Conservation (phyloP, 1,140 invertebrate species). For the Cydia amplana region DNA sequence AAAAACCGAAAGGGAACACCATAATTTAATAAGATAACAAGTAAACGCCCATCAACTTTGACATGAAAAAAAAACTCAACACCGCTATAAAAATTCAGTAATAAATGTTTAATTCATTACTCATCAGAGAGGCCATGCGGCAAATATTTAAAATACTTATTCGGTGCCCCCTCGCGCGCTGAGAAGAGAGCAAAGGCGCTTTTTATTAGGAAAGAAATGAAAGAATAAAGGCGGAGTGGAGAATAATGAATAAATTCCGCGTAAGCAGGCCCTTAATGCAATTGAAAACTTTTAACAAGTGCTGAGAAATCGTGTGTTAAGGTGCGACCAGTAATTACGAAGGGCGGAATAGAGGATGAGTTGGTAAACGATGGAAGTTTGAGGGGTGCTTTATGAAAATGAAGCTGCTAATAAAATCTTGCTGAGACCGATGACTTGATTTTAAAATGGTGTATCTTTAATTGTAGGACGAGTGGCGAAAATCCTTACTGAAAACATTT, state of each 20-base stretch:
- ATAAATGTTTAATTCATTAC: constrained; percentile 73
- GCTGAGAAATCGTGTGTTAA: constrained; percentile 78
- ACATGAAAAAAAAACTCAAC: constrained; percentile 47
- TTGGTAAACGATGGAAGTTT: constrained; percentile 53
- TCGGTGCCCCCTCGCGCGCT: constrained; percentile 52
- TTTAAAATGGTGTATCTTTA: neutral
- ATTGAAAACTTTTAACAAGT: constrained; percentile 80
- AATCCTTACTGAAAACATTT: too few relatives aligned
- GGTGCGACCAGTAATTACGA: constrained; percentile 72
- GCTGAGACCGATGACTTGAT: constrained; percentile 37
- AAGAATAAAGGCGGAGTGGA: constrained; percentile 55
- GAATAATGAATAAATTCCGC: constrained; percentile 78
- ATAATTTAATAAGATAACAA: constrained; percentile 22
- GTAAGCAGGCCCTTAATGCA: constrained; percentile 71
- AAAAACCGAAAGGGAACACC: neutral
- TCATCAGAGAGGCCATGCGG: constrained; percentile 68
- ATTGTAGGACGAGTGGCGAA: too few relatives aligned
- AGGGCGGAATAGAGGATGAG: constrained; percentile 70
- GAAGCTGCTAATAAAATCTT: constrained; percentile 65
- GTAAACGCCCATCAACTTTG: constrained; percentile 25
- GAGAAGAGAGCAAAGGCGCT: constrained; percentile 69
- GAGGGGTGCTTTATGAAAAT: constrained; percentile 63
- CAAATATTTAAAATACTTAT: constrained; percentile 76
- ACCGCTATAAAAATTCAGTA: constrained; percentile 58
- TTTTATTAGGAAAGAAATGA: constrained; percentile 75